Base-by-base conservation (phyloP, 2,113 vertebrate species). In the Xiphophorus maculatus region DNA sequence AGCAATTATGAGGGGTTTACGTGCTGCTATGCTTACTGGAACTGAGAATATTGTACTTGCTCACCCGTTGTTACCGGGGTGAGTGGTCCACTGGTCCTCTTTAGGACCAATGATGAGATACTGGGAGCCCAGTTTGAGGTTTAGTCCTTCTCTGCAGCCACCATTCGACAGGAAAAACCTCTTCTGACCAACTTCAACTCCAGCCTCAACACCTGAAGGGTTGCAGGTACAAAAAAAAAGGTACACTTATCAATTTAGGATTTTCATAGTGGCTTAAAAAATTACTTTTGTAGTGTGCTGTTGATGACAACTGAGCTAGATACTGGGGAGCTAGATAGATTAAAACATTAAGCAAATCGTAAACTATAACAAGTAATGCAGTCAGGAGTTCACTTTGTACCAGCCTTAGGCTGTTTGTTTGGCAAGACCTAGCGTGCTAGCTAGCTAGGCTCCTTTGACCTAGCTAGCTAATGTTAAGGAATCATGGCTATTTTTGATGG, bases 81-180 rank as follows among this genome's bases (percentile, higher is more conserved):
- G 89, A 14, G 73, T 14, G 12, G 77, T 76, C 94, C 94, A 94
- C 33, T 69, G n/a, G 67, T 95, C 94, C 0, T 88, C 84, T 63
- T 77, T 74, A 64, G 91, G 92, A 8, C 94, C 92, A 0, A 94
- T 94, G 67, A 95, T 87, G 71, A 95, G 87, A 74, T 95, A 94
- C n/a, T 91, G 81, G 63, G 87, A 87, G 42, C 89, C 92, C 60
- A 19, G 30, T 64, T 80, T 73, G 42, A 95, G 83, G 28, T 69
- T 69, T 48, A 95, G 82, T 29, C 81, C 77, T 1, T 86, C 84
- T 76, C 93, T 93, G 80, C 94, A 95, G 67, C 81, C 80, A 13
- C 90, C 91, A 13, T 94, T 91, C n/a, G 93, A 93, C 80, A 94
- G 82, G 72, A 94, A 95, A 8, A 88, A 3, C 69, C 90, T 91